These are phyloP conservation scores for Callospermophilus lateralis DNA, from an alignment of 2,113 vertebrate species.

Conservation along the genomic window DNA sequence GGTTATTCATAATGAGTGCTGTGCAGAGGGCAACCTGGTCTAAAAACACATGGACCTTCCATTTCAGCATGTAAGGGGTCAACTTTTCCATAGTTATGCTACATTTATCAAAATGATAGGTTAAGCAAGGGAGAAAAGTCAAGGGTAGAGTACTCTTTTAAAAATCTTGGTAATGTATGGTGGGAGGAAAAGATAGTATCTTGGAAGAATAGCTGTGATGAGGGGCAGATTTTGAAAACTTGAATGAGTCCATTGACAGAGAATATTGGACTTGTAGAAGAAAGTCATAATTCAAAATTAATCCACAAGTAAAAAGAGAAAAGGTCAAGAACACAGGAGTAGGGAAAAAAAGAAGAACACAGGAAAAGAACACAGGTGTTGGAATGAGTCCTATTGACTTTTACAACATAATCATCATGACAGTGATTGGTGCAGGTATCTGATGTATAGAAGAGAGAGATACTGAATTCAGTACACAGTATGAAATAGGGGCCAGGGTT, in stretches of 20 bases:
- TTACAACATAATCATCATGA: not conserved
- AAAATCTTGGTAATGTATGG: not conserved
- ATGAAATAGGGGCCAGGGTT: not conserved
- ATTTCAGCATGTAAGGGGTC: not conserved
- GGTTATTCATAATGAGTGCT: not conserved
- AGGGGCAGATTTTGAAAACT: not conserved
- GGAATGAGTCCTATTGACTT: not conserved
- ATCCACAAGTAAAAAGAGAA: not conserved
- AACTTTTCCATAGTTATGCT: not conserved
- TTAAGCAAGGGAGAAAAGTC: not conserved
- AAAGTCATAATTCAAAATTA: not conserved
- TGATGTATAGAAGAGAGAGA: not conserved
- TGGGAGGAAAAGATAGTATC: not conserved
- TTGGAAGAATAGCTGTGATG: not conserved
- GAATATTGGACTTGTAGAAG: not conserved
- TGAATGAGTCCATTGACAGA: not conserved
- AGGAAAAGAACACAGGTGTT: not conserved
- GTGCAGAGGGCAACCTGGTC: fast-evolving
- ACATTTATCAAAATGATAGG: not conserved
- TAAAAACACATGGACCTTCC: not conserved
- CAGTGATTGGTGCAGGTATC: not conserved
- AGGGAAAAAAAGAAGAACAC: no score
- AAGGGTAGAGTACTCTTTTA: not conserved
- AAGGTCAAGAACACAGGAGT: not conserved
- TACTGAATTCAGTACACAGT: not conserved